Evolutionary conservation across 30 jellyfish, hydroid and myxozoan species (phyloP).

Genomic region (Chrysaora quinquecirrha): DNA sequence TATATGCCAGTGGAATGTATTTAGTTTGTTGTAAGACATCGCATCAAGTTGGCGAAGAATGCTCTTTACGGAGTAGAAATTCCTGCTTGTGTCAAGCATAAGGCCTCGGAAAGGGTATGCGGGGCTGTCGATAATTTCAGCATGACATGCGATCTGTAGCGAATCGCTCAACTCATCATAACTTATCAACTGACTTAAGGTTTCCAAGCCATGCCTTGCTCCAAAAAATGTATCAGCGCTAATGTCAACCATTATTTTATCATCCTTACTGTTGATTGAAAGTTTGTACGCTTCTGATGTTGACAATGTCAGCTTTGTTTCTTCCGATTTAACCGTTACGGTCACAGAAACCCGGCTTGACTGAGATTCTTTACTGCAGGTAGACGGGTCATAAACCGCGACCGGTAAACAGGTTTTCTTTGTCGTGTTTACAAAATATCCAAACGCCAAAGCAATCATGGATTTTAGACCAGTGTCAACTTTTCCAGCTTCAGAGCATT

Average conservation of each 20-base stretch:
- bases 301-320: constrained; percentile 38
- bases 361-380: constrained; percentile 8
- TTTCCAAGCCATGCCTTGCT: constrained; percentile 87
- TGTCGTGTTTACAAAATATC: constrained; percentile 22
- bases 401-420: constrained; percentile 13
- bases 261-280: constrained; percentile 6
- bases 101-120: constrained; percentile 71
- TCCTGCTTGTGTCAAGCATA: constrained; percentile 72
- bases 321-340: constrained; percentile 27
- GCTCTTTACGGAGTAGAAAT: constrained; percentile 61
- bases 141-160: constrained; percentile 76
- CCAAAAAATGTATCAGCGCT: constrained; percentile 73
- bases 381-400: constrained; percentile 18
- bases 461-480: background rate
- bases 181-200: constrained; percentile 82
- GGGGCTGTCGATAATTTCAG: constrained; percentile 63
- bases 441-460: constrained; percentile 24
- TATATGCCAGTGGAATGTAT: constrained; percentile 72
- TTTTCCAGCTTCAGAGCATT: background rate
- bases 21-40: constrained; percentile 73
- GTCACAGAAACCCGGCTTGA: constrained; percentile 25
- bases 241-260: constrained; percentile 31
- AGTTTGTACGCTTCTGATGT: constrained; percentile 72
- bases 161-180: constrained; percentile 61
- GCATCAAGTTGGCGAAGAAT: constrained; percentile 47